These are phyloP conservation scores for Papilio elwesi DNA, from an alignment of 2,888 invertebrate genomes.

Conservation along the genomic window DNA sequence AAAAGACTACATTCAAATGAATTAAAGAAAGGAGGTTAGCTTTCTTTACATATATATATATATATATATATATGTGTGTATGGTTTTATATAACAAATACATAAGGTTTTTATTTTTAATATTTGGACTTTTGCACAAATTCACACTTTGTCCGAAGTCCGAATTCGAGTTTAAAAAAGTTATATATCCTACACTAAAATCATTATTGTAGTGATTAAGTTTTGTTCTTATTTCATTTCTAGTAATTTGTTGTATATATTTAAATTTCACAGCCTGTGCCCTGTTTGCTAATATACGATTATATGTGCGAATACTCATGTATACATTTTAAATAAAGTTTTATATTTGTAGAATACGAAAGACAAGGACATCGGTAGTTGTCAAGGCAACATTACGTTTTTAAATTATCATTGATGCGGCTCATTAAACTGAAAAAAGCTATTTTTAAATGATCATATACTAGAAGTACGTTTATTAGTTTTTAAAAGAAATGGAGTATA, in stretches of 20 bases:
- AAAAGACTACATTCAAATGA: too few species aligned
- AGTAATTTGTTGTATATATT: background rate
- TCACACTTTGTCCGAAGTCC: too few species aligned
- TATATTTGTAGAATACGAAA: background rate
- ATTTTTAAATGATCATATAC: conserved; percentile 35
- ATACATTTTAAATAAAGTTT: background rate
- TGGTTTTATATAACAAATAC: background rate
- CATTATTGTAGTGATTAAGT: background rate
- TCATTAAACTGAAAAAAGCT: conserved; percentile 27
- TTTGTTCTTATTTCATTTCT: background rate
- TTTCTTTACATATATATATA: background rate
- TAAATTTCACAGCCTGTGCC: too few species aligned
- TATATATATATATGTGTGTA: background rate
- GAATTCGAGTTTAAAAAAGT: too few species aligned
- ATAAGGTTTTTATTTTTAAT: too few species aligned
- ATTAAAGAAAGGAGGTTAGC: too few species aligned
- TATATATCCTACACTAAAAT: background rate
- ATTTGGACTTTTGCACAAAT: too few species aligned
- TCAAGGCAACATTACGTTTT: conserved; percentile 18
- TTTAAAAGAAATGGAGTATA: conserved; percentile 1
- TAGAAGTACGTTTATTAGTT: conserved; percentile 15
- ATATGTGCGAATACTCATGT: background rate
- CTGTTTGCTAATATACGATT: background rate
- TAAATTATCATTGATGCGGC: conserved; percentile 44
- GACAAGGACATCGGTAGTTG: background rate